Percentiles rank a stretch among this genome's conserved stretches.
These are phyloP conservation scores for Oligia strigilis DNA, from an alignment of 2,888 invertebrate genomes.

Conservation along the genomic window DNA sequence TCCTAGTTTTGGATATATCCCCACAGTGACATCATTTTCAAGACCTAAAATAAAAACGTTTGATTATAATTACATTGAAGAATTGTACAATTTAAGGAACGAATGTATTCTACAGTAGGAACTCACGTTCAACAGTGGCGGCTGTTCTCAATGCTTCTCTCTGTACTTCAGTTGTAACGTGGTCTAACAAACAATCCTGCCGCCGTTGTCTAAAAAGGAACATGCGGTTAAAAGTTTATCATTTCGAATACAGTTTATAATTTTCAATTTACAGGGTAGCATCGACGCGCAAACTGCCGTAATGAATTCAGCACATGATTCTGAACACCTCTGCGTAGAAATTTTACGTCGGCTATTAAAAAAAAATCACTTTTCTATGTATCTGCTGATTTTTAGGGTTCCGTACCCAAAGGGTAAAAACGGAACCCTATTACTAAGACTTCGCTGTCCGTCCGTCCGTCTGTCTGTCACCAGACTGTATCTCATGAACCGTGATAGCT, in stretches of 20 bases:
- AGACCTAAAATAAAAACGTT: constrained; percentile 53
- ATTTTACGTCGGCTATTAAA: neutral
- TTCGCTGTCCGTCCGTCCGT: too few species aligned
- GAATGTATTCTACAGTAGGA: constrained; percentile 18
- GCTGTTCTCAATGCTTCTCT: constrained; percentile 35
- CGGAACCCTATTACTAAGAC: too few species aligned
- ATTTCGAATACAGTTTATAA: neutral
- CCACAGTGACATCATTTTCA: constrained; percentile 19
- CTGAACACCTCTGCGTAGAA: neutral
- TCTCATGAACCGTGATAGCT: too few species aligned
- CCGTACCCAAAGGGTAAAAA: too few species aligned
- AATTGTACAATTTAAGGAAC: neutral
- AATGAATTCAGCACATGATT: neutral
- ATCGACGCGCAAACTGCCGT: neutral
- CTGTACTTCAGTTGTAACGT: constrained; percentile 22
- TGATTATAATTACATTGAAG: constrained; percentile 36
- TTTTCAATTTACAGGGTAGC: neutral
- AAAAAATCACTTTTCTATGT: neutral
- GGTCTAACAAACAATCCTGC: constrained; percentile 62
- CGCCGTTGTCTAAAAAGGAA: constrained; percentile 59
- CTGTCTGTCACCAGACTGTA: too few species aligned
- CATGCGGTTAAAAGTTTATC: neutral
- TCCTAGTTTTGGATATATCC: constrained; percentile 26
- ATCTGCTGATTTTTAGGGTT: neutral
- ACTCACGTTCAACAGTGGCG: constrained; percentile 40